Base-by-base conservation (phyloP, 2,797 vertebrate species). In the Leuciscus waleckii region DNA sequence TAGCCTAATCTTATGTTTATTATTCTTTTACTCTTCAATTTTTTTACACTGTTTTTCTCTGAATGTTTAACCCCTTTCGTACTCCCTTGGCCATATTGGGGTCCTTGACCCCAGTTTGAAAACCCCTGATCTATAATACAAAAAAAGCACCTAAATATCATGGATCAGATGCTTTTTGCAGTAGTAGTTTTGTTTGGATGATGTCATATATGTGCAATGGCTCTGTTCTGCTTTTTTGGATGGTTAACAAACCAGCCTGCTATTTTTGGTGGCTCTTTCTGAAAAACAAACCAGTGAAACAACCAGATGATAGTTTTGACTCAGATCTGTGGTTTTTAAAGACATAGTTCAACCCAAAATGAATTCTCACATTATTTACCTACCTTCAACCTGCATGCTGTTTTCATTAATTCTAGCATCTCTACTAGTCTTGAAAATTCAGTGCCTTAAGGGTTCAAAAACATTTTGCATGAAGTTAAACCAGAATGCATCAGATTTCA, bases 281-380 rank as follows among this genome's bases (percentile, higher is more conserved):
- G 70, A 83, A 51, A 74, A 74, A 63, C 26, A 35, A 82, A 82
- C 26, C 23, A 82, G 19, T 11, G 29, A 74, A 82, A 74, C 19
- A 17, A 46, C 19, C 54, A 82, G 51, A 82, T 82, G 54, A 17
- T 26, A 56, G n/a, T 63, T 73, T 56, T 56, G 78, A 35, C 21
- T 71, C 5, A 58, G n/a, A 43, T 32, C 51, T 73, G 68, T 43
- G 39, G 7, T 26, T 37, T 80, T 23, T 56, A 79, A 67, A 54
- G 63, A 29, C 32, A 35, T 7, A 7, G 37, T 37, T 65, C 56
- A 43, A 35, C 7, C 5, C 21, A n/a, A 69, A 81, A 65, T 49
- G 6, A 61, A 19, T 8, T 13, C 35, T 46, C 11, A 49, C 19
- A 35, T 67, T 32, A 16, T 74, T 74, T 49, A 19, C 26, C 16